Evolutionary conservation across 2,113 vertebrate genomes (phyloP).

Genomic region (Hystrix brachyura): DNA sequence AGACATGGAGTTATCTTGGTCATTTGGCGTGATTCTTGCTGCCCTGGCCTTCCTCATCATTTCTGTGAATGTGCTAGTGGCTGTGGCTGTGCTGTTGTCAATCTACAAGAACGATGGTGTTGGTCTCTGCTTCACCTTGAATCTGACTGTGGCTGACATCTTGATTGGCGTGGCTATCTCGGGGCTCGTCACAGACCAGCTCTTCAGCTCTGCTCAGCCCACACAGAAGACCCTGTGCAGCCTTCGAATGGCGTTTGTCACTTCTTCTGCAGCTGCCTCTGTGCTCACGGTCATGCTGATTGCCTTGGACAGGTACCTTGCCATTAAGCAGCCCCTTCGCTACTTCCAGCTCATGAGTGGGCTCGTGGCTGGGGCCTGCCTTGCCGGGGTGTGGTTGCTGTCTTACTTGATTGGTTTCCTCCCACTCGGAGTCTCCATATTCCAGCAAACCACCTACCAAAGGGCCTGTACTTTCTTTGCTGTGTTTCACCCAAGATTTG

Average conservation of each 20-base stretch:
- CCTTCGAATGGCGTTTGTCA: slow-evolving; percentile 93
- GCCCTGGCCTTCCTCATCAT: slow-evolving; percentile 92
- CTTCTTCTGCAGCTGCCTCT: slow-evolving; percentile 91
- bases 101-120: slow-evolving; percentile 89
- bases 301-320: slow-evolving; percentile 94
- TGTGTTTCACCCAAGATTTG: slow-evolving; percentile 88
- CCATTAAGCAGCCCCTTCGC: slow-evolving; percentile 93
- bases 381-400: slow-evolving; percentile 90
- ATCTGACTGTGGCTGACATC: slow-evolving; percentile 92
- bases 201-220: slow-evolving; percentile 79
- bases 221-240: slow-evolving; percentile 88
- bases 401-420: slow-evolving; percentile 91
- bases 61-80: slow-evolving; percentile 90
- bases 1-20: slow-evolving; percentile 42
- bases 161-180: slow-evolving; percentile 92
- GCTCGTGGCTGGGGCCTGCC: slow-evolving; percentile 74
- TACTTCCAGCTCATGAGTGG: slow-evolving; percentile 90
- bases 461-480: slow-evolving; percentile 93
- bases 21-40: slow-evolving; percentile 89
- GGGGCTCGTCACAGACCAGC: slow-evolving; percentile 89
- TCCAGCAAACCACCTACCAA: slow-evolving; percentile 84
- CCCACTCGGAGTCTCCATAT: slow-evolving; percentile 87
- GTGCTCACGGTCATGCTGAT: slow-evolving; percentile 94
- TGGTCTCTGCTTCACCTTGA: slow-evolving; percentile 94
- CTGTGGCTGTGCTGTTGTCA: slow-evolving; percentile 86